Evolutionary conservation across 2,113 vertebrate genomes (phyloP).

Genomic region (Clarias magur): DNA sequence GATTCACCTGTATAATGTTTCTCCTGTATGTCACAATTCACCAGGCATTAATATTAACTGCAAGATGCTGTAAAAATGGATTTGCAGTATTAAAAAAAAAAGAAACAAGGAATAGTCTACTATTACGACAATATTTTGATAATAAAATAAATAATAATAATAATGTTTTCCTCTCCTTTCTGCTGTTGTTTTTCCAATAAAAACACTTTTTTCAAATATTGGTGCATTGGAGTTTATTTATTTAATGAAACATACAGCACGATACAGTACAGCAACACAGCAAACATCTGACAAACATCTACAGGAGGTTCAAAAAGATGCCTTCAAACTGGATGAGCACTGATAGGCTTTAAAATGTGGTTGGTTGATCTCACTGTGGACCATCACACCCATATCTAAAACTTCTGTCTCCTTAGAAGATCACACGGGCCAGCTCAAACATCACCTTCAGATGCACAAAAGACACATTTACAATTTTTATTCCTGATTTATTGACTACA

Average conservation of each 20-base stretch:
- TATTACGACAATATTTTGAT: neutral
- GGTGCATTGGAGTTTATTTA: constrained; percentile 12
- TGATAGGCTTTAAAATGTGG: neutral
- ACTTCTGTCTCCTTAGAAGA: constrained; percentile 73
- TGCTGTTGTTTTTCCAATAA: neutral
- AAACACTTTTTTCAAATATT: neutral
- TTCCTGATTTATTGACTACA: neutral
- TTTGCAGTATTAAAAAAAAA: neutral
- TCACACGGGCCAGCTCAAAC: constrained; percentile 87
- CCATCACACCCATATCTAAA: neutral
- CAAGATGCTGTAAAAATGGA: neutral
- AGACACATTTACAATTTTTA: neutral
- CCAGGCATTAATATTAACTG: neutral
- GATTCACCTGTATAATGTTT: neutral
- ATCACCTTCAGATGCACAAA: constrained; percentile 76
- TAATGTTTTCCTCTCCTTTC: neutral
- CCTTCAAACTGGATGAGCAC: neutral
- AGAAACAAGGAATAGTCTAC: neutral
- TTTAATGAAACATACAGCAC: neutral
- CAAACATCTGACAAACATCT: neutral
- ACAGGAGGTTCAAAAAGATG: constrained; percentile 10
- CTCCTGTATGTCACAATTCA: neutral
- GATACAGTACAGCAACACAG: neutral
- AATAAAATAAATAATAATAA: neutral
- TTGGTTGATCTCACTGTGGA: neutral